A percentile compares a stretch with the other conserved stretches of the same genome.
Evolutionary conservation across 1,140 invertebrate genomes (phyloP).

Genomic region (Caenorhabditis remanei): DNA sequence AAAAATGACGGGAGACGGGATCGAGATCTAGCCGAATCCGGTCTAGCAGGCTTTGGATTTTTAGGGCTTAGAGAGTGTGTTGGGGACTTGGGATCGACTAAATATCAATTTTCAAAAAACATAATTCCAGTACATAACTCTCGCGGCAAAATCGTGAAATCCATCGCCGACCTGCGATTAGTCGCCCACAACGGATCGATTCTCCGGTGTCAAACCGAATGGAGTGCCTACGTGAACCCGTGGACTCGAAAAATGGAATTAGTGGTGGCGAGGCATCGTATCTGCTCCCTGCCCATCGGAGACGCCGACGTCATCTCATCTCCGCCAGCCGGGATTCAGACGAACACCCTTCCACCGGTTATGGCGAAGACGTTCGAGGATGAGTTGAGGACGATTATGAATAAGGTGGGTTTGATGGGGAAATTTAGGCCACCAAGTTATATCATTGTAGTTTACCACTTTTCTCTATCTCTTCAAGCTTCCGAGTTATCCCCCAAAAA

Average conservation of each 20-base stretch:
- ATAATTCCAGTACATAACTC: slow-evolving; percentile 69
- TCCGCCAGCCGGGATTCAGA: not conserved
- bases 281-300: slow-evolving; percentile 78
- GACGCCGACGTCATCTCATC: slow-evolving; percentile 55
- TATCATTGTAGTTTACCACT: too few relatives aligned
- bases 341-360: slow-evolving; percentile 42
- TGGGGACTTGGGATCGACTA: not conserved
- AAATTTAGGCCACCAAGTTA: too few relatives aligned
- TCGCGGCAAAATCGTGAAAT: slow-evolving; percentile 69
- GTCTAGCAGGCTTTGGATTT: not conserved
- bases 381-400: slow-evolving; percentile 61
- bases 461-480: too few relatives aligned
- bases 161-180: slow-evolving; percentile 69
- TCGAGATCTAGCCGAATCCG: slow-evolving; percentile 10
- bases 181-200: slow-evolving; percentile 73
- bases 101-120: not conserved
- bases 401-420: slow-evolving; percentile 33
- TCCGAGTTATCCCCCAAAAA: too few relatives aligned
- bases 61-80: not conserved
- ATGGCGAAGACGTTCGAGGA: slow-evolving; percentile 63
- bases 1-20: not conserved
- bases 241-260: slow-evolving; percentile 92
- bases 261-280: slow-evolving; percentile 88
- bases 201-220: slow-evolving; percentile 84
- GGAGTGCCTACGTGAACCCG: slow-evolving; percentile 93